A percentile compares a stretch with the other conserved stretches of the same genome.
Evolutionary conservation across 1,140 invertebrate genomes (phyloP).

Genomic region (Macrocentrus cingulum): DNA sequence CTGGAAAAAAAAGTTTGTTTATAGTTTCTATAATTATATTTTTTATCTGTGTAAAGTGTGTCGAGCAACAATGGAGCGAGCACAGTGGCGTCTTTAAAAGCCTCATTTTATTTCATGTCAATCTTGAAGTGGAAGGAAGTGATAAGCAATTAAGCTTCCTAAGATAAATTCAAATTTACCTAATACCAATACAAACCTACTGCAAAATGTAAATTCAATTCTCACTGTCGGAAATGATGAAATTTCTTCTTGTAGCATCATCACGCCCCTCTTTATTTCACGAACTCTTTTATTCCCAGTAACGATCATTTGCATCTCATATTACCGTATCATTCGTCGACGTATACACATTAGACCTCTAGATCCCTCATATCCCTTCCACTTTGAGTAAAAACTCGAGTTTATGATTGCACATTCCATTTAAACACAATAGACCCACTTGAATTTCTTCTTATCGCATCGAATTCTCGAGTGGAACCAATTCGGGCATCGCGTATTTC

Average conservation of each 20-base stretch:
- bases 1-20: too few species aligned
- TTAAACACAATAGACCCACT: background rate
- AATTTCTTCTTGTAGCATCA: background rate
- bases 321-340: too few species aligned
- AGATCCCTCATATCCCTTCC: too few species aligned
- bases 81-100: background rate
- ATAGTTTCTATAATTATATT: too few species aligned
- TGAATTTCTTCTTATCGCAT: too few species aligned
- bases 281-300: background rate
- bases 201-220: background rate
- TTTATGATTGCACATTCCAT: too few species aligned
- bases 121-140: slow-evolving; percentile 10
- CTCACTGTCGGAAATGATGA: background rate
- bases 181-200: background rate
- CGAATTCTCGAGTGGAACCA: too few species aligned
- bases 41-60: too few species aligned
- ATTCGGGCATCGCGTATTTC: too few species aligned
- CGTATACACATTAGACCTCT: too few species aligned
- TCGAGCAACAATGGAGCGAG: background rate
- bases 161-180: slow-evolving; percentile 1
- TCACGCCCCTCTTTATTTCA: background rate
- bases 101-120: background rate
- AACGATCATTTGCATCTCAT: too few species aligned
- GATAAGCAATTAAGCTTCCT: slow-evolving; percentile 12
- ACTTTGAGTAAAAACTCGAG: too few species aligned